A percentile compares a stretch with the other conserved stretches of the same genome.
Conservation (phyloP, 2,797 vertebrate genomes). For the Myiothlypis coronata region DNA sequence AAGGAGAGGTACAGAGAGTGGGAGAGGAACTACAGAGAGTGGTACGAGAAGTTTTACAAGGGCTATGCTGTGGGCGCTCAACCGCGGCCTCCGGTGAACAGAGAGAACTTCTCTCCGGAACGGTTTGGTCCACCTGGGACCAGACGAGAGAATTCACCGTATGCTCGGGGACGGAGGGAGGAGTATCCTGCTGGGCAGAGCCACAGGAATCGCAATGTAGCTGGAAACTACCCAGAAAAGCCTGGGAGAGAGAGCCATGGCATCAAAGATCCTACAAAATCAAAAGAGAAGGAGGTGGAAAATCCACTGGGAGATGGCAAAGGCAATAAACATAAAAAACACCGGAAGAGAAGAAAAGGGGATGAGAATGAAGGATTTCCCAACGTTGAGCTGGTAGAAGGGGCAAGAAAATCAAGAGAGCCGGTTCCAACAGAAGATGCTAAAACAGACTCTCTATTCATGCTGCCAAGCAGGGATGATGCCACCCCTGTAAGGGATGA, state of each 20-base stretch:
- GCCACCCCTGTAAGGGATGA: constrained; percentile 95
- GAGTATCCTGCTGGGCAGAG: constrained; percentile 77
- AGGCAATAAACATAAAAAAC: constrained; percentile 87
- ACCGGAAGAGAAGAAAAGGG: constrained; percentile 77
- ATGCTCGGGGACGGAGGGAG: constrained; percentile 83
- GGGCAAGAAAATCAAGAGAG: constrained; percentile 73
- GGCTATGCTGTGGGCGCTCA: constrained; percentile 80
- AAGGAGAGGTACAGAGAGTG: constrained; percentile 87
- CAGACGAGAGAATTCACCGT: constrained; percentile 70
- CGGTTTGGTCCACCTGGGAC: constrained; percentile 79
- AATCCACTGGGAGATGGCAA: constrained; percentile 79
- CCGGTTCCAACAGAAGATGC: constrained; percentile 69
- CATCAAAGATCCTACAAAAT: constrained; percentile 75
- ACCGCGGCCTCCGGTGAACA: constrained; percentile 79
- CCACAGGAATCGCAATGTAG: constrained; percentile 72
- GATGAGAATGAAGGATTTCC: constrained; percentile 73
- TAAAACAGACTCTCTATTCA: constrained; percentile 77
- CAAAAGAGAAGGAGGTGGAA: constrained; percentile 80
- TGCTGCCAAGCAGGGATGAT: constrained; percentile 85
- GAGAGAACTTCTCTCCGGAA: constrained; percentile 81
- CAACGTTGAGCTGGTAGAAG: constrained; percentile 74
- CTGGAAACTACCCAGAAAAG: constrained; percentile 75
- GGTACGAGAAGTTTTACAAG: constrained; percentile 93
- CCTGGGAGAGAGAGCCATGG: constrained; percentile 74
- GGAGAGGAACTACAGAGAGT: constrained; percentile 90